Evolutionary conservation across 1,140 invertebrate species (phyloP).

Genomic region (Anagrus nilaparvatae): DNA sequence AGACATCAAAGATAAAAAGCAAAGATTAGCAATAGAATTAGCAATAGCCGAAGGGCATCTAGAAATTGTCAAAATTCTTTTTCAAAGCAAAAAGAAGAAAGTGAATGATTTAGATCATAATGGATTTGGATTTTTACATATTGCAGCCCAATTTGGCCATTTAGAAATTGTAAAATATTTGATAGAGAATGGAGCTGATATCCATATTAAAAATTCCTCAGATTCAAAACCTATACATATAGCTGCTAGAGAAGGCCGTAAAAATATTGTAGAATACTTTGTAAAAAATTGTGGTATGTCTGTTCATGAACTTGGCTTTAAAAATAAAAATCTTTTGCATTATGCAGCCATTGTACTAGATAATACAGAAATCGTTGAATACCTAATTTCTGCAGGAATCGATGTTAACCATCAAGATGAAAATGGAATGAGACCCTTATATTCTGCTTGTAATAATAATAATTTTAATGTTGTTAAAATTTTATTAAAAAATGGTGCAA

Average conservation of each 20-base stretch:
- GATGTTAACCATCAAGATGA: background rate
- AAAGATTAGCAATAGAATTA: background rate
- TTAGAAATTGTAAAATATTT: conserved; percentile 3
- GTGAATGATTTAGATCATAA: background rate
- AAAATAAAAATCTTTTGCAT: background rate
- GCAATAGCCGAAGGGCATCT: conserved; percentile 1
- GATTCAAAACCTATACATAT: conserved; percentile 6
- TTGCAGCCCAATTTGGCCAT: background rate
- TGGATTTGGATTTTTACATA: conserved; percentile 1
- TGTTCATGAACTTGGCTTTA: background rate
- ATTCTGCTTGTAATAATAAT: background rate
- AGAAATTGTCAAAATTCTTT: background rate
- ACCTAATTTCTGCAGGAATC: conserved; percentile 2
- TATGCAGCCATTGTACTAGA: background rate
- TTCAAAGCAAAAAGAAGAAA: background rate
- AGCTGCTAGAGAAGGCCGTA: background rate
- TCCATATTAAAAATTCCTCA: background rate
- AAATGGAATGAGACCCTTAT: background rate
- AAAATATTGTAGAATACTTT: conserved; percentile 1
- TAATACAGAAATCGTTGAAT: background rate
- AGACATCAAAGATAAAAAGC: background rate
- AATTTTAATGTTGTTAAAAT: background rate
- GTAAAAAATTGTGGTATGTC: background rate
- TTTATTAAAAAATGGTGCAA: conserved; percentile 4
- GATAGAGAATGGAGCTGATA: conserved; percentile 1